phyloP scores from a whole-genome alignment of 2,797 vertebrate genomes.

The Parotocinclus haroldoi region DNA sequence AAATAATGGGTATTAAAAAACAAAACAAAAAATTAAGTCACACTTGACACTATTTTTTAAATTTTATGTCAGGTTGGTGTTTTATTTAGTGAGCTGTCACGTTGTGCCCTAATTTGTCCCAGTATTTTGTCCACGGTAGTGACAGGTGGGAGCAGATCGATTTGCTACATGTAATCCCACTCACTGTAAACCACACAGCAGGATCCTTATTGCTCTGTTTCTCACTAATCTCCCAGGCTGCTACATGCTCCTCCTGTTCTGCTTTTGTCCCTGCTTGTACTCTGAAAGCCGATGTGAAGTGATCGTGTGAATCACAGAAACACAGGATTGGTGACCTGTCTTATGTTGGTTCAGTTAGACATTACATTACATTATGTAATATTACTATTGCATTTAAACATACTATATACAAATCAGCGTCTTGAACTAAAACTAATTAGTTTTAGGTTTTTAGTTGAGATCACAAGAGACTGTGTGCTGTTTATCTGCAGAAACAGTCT shows the following conservation, averaged over 20 bases:
- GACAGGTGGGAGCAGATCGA: slow-evolving; percentile 51
- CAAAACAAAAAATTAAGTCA: too few species aligned
- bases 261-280: slow-evolving; percentile 35
- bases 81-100: slow-evolving; percentile 17
- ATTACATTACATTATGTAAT: too few species aligned
- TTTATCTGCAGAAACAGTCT: too few species aligned
- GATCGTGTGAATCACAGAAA: neutral
- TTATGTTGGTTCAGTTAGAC: too few species aligned
- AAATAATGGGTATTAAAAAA: too few species aligned
- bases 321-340: too few species aligned
- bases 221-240: slow-evolving; percentile 45
- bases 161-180: slow-evolving; percentile 53
- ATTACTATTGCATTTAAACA: too few species aligned
- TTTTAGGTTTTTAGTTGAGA: too few species aligned
- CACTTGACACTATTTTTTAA: neutral
- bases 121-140: slow-evolving; percentile 43
- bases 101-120: slow-evolving; percentile 32
- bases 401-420: too few species aligned
- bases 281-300: slow-evolving; percentile 1
- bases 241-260: slow-evolving; percentile 28
- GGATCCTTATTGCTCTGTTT: slow-evolving; percentile 44
- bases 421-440: too few species aligned
- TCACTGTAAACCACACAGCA: slow-evolving; percentile 48
- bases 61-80: neutral
- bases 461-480: too few species aligned